phyloP scores from a whole-genome alignment of 1,140 invertebrate species.

The Drosophila nannoptera region DNA sequence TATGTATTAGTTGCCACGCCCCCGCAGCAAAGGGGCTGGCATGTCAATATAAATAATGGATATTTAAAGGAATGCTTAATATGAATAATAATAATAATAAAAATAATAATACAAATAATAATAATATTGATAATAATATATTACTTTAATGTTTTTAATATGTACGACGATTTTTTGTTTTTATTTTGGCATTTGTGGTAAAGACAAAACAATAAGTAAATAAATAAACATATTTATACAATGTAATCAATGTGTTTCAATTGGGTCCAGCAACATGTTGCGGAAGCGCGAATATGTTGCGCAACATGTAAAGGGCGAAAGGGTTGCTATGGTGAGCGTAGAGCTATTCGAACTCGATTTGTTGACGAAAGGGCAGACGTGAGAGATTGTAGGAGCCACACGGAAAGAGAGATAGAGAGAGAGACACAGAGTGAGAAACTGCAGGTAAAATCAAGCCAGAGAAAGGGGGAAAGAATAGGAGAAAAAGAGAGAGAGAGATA shows the following conservation, averaged over 20 bases:
- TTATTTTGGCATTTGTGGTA: slow-evolving; percentile 40
- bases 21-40: slow-evolving; percentile 6
- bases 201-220: slow-evolving; percentile 67
- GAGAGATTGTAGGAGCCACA: too few relatives aligned
- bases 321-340: neutral
- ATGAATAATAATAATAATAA: slow-evolving; percentile 31
- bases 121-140: slow-evolving; percentile 28
- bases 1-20: slow-evolving; percentile 48
- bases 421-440: too few relatives aligned
- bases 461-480: too few relatives aligned
- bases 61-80: too few relatives aligned
- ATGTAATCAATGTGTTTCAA: slow-evolving; percentile 46
- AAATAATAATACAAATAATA: slow-evolving; percentile 29
- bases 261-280: neutral
- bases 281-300: neutral
- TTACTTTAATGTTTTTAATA: slow-evolving; percentile 49
- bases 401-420: too few relatives aligned
- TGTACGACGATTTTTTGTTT: slow-evolving; percentile 40
- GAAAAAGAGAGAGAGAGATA: too few relatives aligned
- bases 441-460: too few relatives aligned
- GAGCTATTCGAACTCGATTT: too few relatives aligned
- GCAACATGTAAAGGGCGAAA: neutral
- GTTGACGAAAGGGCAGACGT: too few relatives aligned
- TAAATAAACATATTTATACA: slow-evolving; percentile 73
- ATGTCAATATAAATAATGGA: too few relatives aligned